A percentile compares a stretch with the other conserved stretches of the same genome.
phyloP scores from a whole-genome alignment of 2,797 vertebrate genomes.

The Myiothlypis chrysogaster region DNA sequence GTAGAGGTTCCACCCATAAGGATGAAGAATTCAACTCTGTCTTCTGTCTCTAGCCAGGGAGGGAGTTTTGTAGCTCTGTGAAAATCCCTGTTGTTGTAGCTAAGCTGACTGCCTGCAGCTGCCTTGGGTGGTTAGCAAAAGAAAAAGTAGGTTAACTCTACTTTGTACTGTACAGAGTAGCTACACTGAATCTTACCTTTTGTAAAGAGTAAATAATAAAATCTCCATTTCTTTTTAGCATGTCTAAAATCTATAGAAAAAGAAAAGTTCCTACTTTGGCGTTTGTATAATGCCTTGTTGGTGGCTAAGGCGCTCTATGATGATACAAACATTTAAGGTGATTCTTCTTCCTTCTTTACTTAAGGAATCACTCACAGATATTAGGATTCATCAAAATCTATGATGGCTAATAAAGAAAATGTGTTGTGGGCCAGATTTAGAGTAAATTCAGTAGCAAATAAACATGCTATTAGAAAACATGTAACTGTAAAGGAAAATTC shows the following conservation, averaged over 20 bases:
- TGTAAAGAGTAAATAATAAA: not conserved
- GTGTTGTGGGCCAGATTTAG: not conserved
- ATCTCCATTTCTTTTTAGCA: not conserved
- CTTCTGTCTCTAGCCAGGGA: not conserved
- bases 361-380: not conserved
- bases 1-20: not conserved
- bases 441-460: not conserved
- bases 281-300: not conserved
- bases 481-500: not conserved
- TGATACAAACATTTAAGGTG: not conserved
- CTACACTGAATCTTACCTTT: not conserved
- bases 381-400: not conserved
- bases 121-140: not conserved
- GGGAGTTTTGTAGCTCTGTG: not conserved
- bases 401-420: not conserved
- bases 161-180: not conserved
- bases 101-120: conserved; percentile 15
- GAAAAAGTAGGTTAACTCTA: not conserved
- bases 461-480: not conserved
- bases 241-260: not conserved
- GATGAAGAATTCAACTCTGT: not conserved
- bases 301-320: not conserved
- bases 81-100: conserved; percentile 1
- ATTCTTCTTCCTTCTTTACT: not conserved
- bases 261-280: not conserved